Percentiles rank a stretch among this genome's conserved stretches.
These are phyloP conservation scores for Tryphoninae sp. DNA, from an alignment of 2,888 invertebrate species.

Conservation along the genomic window DNA sequence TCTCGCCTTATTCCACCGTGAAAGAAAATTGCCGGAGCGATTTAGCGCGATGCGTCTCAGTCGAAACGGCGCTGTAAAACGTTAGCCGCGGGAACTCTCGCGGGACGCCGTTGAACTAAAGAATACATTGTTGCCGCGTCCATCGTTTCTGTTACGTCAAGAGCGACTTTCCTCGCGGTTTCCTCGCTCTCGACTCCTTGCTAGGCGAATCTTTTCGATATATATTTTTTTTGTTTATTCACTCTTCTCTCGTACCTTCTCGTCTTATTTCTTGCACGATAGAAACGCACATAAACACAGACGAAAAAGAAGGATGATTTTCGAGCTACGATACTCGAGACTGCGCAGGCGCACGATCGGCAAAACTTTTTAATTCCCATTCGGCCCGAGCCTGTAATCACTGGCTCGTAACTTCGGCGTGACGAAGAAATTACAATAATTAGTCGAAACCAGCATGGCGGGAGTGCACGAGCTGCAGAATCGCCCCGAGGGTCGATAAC, in stretches of 20 bases:
- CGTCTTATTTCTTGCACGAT: background rate
- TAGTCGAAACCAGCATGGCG: slow-evolving; percentile 24
- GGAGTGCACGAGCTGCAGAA: background rate
- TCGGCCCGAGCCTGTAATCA: slow-evolving; percentile 66
- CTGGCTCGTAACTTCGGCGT: slow-evolving; percentile 64
- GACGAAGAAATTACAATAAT: slow-evolving; percentile 62
- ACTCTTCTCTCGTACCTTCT: background rate
- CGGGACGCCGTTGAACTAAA: slow-evolving; percentile 9
- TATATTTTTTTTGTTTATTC: slow-evolving; percentile 10
- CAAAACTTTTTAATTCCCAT: slow-evolving; percentile 54
- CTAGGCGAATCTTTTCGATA: background rate
- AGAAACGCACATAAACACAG: slow-evolving; percentile 11
- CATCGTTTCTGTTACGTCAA: background rate
- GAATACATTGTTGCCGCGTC: background rate
- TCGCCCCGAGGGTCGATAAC: slow-evolving; percentile 43
- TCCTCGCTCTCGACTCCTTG: background rate
- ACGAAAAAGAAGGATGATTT: background rate
- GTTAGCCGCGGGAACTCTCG: slow-evolving; percentile 39
- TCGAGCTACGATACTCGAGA: slow-evolving; percentile 1
- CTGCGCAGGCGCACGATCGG: slow-evolving; percentile 31
- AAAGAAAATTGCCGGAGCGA: slow-evolving; percentile 78
- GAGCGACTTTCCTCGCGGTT: background rate
- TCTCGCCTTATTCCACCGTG: slow-evolving; percentile 30
- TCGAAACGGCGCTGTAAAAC: slow-evolving; percentile 75
- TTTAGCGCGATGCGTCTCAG: slow-evolving; percentile 71